phyloP scores from a whole-genome alignment of 2,888 invertebrate species.

The Rhagonycha lutea region DNA sequence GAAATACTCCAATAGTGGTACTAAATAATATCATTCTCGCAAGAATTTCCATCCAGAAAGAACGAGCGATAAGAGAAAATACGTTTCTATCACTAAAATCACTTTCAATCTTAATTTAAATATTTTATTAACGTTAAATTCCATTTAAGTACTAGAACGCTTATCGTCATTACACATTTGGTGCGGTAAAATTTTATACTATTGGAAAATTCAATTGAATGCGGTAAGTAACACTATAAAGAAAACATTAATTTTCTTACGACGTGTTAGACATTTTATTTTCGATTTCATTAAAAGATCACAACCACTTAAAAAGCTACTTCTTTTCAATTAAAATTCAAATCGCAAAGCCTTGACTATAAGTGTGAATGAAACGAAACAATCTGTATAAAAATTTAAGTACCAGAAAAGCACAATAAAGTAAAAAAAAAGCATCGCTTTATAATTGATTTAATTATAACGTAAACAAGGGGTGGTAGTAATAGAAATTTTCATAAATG shows the following conservation, averaged over 20 bases:
- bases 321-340: conserved; percentile 39
- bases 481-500: neutral
- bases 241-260: neutral
- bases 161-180: neutral
- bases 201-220: neutral
- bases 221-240: neutral
- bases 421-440: neutral
- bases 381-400: neutral
- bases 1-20: conserved; percentile 32
- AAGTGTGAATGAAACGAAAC: conserved; percentile 23
- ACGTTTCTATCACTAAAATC: conserved; percentile 5
- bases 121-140: neutral
- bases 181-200: neutral
- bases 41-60: conserved; percentile 14
- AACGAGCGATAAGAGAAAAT: conserved; percentile 10
- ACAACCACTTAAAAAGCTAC: conserved; percentile 41
- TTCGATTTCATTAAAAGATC: conserved; percentile 31
- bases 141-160: neutral
- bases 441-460: neutral
- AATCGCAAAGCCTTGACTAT: conserved; percentile 17
- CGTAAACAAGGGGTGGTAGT: neutral
- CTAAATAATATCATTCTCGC: conserved; percentile 24
- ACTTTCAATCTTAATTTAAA: neutral
- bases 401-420: neutral
- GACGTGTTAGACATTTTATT: neutral